Base-by-base conservation (phyloP, 2,113 vertebrate species). In the Hyperoodon ampullatus region DNA sequence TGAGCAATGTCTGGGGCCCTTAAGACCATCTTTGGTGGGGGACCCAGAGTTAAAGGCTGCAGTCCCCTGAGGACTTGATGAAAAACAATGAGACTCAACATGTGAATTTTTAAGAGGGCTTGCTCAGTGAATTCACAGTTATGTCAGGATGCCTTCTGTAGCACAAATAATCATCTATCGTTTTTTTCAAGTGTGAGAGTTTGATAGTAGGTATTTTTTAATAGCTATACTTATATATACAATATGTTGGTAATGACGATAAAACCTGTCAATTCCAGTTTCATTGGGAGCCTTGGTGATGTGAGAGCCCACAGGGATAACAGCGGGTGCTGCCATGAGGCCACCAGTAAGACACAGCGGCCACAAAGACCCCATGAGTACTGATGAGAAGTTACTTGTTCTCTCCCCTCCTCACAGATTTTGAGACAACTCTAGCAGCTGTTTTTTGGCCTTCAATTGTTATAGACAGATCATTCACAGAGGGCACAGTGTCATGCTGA, bases 131-230 rank as follows among this genome's bases (percentile, higher is more conserved):
- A 66, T 84, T 92, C 66, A 47, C 86, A 3, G 53, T 53, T 93
- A 86, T 63, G 50, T 47, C 30, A 86, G 71, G 70, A 63, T 65
- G 53, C n/a, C 55, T 63, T 88, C 77, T 75, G 14, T 68, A 66
- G 21, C 44, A 66, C 47, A 74, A 84, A 23, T 68, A 19, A 63
- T 84, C 53, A 23, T 80, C 75, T 66, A 19, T 39, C 6, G 2
- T 26, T n/a, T 81, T 88, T 78, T 88, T 78, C 21, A 80, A 82
- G 60, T 47, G 58, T 70, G 58, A 68, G 81, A 55, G 63, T 78
- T 90, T 91, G n/a, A 35, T 60, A 58, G 12, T 42, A 70, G 60
- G 19, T 81, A 8, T 63, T 58, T 66, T 95, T 65, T 9, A 58
- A 80, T 58, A 35, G 21, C 4, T 13, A 15, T 55, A 24, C 24